Percentiles rank a stretch among this genome's conserved stretches.
Evolutionary conservation across 92 coral and sea anemone genomes (phyloP).

Genomic region (Zoanthus sociatus): DNA sequence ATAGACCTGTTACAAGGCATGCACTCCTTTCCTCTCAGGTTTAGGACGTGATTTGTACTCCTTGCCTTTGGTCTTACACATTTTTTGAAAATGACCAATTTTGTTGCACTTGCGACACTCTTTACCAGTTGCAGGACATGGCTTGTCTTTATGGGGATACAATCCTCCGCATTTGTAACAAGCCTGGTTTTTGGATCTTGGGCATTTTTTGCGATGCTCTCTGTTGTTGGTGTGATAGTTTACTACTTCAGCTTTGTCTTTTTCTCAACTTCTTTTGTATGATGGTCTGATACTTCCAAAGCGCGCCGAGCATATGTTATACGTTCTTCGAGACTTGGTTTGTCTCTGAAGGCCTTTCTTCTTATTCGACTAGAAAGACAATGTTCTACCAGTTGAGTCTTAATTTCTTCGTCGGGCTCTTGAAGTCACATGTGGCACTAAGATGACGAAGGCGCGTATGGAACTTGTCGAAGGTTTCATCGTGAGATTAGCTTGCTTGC

Average conservation of each 20-base stretch:
- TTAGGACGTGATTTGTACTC: constrained; percentile 12
- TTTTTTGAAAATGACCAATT: constrained; percentile 18
- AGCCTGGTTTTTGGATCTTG: constrained; percentile 15
- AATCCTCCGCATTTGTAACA: constrained; percentile 14
- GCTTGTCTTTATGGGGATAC: constrained; percentile 29
- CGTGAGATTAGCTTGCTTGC: no score
- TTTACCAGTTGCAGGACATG: constrained; percentile 16
- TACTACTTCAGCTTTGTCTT: constrained; percentile 19
- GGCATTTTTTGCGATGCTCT: constrained; percentile 27
- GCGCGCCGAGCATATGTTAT: no score
- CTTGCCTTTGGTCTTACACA: not conserved
- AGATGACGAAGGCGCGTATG: no score
- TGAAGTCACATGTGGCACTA: no score
- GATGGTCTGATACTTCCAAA: not conserved
- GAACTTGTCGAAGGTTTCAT: no score
- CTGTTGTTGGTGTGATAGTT: constrained; percentile 23
- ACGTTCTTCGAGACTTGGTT: no score
- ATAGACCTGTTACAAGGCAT: constrained; percentile 7
- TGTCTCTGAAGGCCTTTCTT: no score
- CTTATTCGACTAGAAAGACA: no score
- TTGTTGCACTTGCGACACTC: constrained; percentile 23
- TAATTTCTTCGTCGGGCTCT: no score
- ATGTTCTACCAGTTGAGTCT: no score
- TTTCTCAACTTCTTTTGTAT: constrained; percentile 29
- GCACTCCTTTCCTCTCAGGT: constrained; percentile 21